These are phyloP conservation scores for Clivina fossor DNA, from an alignment of 2,888 invertebrate genomes.

Conservation along the genomic window DNA sequence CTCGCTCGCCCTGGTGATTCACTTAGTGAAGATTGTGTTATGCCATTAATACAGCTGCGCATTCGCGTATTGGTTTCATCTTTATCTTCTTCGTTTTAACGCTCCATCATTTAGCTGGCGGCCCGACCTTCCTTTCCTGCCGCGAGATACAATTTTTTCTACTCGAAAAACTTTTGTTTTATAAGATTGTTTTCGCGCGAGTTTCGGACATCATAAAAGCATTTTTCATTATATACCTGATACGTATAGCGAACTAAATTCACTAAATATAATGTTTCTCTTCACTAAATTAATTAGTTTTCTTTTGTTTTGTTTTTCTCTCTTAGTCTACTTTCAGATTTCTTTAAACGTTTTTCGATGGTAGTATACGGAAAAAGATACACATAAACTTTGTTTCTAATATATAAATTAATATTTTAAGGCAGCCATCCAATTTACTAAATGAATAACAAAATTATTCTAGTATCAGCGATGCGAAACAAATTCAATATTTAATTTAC, in stretches of 20 bases:
- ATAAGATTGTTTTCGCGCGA: constrained; percentile 12
- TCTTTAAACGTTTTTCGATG: too few species aligned
- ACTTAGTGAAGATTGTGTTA: constrained; percentile 33
- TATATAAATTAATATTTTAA: too few species aligned
- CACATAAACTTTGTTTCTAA: too few species aligned
- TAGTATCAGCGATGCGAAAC: too few species aligned
- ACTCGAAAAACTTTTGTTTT: constrained; percentile 20
- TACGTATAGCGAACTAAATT: constrained; percentile 35
- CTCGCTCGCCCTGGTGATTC: constrained; percentile 32
- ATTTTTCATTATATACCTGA: not conserved
- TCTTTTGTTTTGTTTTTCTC: too few species aligned
- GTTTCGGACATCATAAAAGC: not conserved
- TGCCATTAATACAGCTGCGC: constrained; percentile 24
- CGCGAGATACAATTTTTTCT: constrained; percentile 21
- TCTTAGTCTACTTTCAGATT: too few species aligned
- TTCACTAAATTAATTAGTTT: too few species aligned
- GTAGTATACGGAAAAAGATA: too few species aligned
- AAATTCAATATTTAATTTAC: too few species aligned
- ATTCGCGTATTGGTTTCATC: constrained; percentile 21
- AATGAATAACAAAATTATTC: too few species aligned
- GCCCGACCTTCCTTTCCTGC: constrained; percentile 2
- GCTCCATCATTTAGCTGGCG: constrained; percentile 31
- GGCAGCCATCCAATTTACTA: too few species aligned
- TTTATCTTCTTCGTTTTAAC: constrained; percentile 26
- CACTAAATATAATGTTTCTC: constrained; percentile 3